Evolutionary conservation across 1,140 invertebrate genomes (phyloP).

Genomic region (Aleiodes sp.): DNA sequence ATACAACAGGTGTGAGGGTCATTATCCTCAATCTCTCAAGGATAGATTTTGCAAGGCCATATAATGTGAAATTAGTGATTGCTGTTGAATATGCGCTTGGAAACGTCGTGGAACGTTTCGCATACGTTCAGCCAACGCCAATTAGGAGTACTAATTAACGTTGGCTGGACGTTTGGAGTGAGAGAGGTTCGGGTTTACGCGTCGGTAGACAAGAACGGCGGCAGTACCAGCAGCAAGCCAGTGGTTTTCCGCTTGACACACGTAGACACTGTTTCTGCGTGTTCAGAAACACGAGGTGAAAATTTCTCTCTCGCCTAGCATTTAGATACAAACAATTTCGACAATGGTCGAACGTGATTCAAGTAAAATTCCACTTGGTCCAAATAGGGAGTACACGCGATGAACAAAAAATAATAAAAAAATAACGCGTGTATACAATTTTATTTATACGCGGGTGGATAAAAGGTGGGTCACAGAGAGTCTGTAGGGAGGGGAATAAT

Average conservation of each 20-base stretch:
- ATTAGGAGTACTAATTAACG: slow-evolving; percentile 37
- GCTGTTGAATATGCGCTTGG: slow-evolving; percentile 15
- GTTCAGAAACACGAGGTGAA: slow-evolving; percentile 11
- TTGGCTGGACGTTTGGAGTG: slow-evolving; percentile 23
- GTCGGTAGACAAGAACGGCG: slow-evolving; percentile 24
- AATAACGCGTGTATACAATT: no score
- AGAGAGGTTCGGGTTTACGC: slow-evolving; percentile 26
- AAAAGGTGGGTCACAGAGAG: background rate
- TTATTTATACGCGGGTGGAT: slow-evolving; percentile 1
- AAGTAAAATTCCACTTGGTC: background rate
- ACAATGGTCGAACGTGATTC: background rate
- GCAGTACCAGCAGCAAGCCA: no score
- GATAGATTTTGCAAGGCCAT: slow-evolving; percentile 14
- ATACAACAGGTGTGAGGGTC: slow-evolving; percentile 14
- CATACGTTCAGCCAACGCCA: slow-evolving; percentile 23
- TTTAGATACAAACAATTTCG: background rate
- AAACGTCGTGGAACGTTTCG: slow-evolving; percentile 28
- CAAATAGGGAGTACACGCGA: slow-evolving; percentile 1
- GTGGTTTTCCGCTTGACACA: slow-evolving; percentile 27
- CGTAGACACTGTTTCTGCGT: background rate
- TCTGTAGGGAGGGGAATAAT: background rate
- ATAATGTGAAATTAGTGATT: slow-evolving; percentile 30
- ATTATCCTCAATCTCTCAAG: slow-evolving; percentile 32
- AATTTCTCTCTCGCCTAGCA: background rate
- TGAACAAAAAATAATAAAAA: no score